Conservation (phyloP, 1,140 invertebrate genomes). For the Cardiocondyla obscurior region DNA sequence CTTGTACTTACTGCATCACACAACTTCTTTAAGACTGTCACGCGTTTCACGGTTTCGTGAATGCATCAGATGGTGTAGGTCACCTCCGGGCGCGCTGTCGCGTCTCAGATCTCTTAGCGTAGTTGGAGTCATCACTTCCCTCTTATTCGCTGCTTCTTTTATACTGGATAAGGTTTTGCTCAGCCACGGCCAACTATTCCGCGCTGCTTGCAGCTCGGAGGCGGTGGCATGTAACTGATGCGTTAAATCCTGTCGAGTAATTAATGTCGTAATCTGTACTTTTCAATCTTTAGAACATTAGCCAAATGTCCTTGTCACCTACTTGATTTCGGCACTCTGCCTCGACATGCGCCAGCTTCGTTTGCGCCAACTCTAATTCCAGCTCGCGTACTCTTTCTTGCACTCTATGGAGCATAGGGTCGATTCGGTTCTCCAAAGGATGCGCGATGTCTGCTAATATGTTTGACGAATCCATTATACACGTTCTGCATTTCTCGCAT, state of each 20-base stretch:
- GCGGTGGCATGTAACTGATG: slow-evolving; percentile 94
- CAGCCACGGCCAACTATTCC: slow-evolving; percentile 93
- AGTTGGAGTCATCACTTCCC: slow-evolving; percentile 72
- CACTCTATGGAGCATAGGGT: slow-evolving; percentile 81
- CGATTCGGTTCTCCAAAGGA: slow-evolving; percentile 75
- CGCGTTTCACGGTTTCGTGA: slow-evolving; percentile 80
- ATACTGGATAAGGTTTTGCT: slow-evolving; percentile 91
- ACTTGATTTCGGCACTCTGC: slow-evolving; percentile 98
- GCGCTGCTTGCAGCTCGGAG: slow-evolving; percentile 91
- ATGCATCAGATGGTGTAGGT: slow-evolving; percentile 78
- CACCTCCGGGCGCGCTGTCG: slow-evolving; percentile 80
- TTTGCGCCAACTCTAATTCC: slow-evolving; percentile 97
- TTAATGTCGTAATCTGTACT: neutral
- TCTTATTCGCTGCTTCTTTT: slow-evolving; percentile 82
- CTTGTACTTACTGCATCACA: slow-evolving; percentile 75
- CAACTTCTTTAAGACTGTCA: slow-evolving; percentile 80
- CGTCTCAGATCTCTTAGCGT: slow-evolving; percentile 75
- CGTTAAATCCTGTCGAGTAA: slow-evolving; percentile 90
- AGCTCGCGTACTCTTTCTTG: slow-evolving; percentile 93
- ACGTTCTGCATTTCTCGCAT: slow-evolving; percentile 84
- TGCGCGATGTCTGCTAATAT: slow-evolving; percentile 74
- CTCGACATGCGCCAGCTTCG: slow-evolving; percentile 98
- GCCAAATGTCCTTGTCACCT: slow-evolving; percentile 18
- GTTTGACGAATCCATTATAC: slow-evolving; percentile 75
- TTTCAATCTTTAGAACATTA: neutral